These are phyloP conservation scores for Neomorphus geoffroyi DNA, from an alignment of 2,797 vertebrate genomes.

Conservation along the genomic window DNA sequence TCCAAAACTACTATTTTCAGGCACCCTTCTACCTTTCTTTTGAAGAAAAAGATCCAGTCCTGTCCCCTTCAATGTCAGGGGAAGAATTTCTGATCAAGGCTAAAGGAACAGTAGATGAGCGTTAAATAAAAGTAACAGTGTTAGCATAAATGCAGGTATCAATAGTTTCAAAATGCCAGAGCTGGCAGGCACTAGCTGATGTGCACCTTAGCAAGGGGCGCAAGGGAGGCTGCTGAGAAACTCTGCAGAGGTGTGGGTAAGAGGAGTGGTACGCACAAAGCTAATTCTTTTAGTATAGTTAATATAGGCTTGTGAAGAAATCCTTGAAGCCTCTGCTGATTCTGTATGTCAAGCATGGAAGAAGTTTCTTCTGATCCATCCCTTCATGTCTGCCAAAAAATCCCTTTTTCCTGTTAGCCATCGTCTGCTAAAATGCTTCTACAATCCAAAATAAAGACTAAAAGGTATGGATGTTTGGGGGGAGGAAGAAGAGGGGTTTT, in stretches of 20 bases:
- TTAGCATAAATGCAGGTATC: neutral
- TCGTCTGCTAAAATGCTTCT: neutral
- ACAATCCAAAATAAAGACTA: neutral
- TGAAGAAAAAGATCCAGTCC: neutral
- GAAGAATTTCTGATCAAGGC: neutral
- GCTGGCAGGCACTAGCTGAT: neutral
- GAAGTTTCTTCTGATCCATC: neutral
- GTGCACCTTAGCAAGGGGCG: neutral
- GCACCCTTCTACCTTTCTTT: neutral
- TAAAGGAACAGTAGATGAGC: neutral
- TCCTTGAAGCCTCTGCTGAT: neutral
- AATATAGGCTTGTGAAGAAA: neutral
- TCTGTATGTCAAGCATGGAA: neutral
- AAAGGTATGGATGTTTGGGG: neutral
- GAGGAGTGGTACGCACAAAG: neutral
- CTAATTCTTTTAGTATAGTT: neutral
- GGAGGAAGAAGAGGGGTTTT: neutral
- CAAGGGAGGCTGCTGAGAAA: neutral
- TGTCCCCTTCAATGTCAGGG: neutral
- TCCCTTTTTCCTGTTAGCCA: neutral
- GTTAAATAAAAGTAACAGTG: neutral
- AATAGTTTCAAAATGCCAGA: rapidly evolving
- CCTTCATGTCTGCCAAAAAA: neutral
- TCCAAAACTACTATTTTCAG: neutral
- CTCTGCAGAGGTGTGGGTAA: neutral